Conservation (phyloP, 2,113 vertebrate species). For the Rhadina sibilatrix region DNA sequence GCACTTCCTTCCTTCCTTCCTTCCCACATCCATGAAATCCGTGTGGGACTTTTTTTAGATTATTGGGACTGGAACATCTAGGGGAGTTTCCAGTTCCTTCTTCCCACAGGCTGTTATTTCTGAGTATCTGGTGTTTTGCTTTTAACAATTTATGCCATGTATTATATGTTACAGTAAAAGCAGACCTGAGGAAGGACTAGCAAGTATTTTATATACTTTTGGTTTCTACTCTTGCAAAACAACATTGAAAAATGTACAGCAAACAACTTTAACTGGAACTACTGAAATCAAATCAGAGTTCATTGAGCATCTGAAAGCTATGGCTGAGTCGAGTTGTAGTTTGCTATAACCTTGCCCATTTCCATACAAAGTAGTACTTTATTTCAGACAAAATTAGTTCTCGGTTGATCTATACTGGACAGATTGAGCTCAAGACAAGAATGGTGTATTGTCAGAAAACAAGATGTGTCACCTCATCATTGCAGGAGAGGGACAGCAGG, state of each 20-base stretch:
- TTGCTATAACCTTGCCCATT: not conserved
- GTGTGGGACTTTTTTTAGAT: not conserved
- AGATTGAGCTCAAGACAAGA: not conserved
- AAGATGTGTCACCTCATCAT: not conserved
- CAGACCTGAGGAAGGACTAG: not conserved
- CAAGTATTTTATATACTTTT: not conserved
- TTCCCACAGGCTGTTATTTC: not conserved
- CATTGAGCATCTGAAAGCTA: not conserved
- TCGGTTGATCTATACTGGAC: not conserved
- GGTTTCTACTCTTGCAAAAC: not conserved
- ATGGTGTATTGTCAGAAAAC: not conserved
- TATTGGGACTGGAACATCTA: not conserved
- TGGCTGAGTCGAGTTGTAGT: not conserved
- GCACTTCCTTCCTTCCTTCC: not conserved
- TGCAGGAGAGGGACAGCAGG: not conserved
- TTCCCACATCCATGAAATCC: not conserved
- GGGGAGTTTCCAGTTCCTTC: not conserved
- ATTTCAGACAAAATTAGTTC: not conserved
- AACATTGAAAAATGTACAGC: not conserved
- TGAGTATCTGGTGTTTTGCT: not conserved
- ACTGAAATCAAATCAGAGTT: not conserved
- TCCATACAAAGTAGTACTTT: not conserved
- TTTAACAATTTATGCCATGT: not conserved
- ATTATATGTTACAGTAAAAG: not conserved
- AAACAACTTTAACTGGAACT: not conserved